Evolutionary conservation across 2,888 invertebrate genomes (phyloP), one percentile per base, ranked within the genome.

Genomic region (Cephus sareptanus): DNA sequence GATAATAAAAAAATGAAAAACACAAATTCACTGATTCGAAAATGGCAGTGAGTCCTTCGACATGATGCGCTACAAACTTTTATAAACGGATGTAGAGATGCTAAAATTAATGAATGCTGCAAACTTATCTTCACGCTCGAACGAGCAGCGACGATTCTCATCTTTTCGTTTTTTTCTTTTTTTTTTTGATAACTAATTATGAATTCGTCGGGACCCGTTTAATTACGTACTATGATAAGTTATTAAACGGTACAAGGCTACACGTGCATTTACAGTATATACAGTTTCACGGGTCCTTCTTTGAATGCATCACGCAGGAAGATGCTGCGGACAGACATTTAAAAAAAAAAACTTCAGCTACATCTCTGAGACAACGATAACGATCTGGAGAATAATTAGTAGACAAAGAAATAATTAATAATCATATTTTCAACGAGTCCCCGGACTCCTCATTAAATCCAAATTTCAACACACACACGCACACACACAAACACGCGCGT

Each of bases 201-300:
- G 1, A 56, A 56, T 56, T 56, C 40, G 6, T 56, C 40, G 40
- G 23, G 23, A 56, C 40, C 40, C 40, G 40, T 9, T 56, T 56
- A 23, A 56, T 56, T 56, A 56, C 40, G 40, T 23, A 56, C 40
- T 56, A 56, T 23, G 23, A 56, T 56, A 56, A 56, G 23, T 56
- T 56, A 23, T 56, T 56, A 56, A 56, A 56, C 40, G 40, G 40
- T 56, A 56, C 40, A 56, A 56, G 40, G 40, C 40, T 56, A 56
- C 40, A 82, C 84, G 87, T 88, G 86, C 89, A 90, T 90, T 88
- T 90, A 90, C 90, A 90, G 77, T 90, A 90, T 90, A 83, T 89
- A 90, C 90, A 90, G 85, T 79, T 79, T 73, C 56, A 78, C 75
- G 81, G 83, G 84, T 87, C 85, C 85, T 80, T 81, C 84, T 79